Conservation (phyloP, 2,113 vertebrate species). For the Spilogale gracilis region DNA sequence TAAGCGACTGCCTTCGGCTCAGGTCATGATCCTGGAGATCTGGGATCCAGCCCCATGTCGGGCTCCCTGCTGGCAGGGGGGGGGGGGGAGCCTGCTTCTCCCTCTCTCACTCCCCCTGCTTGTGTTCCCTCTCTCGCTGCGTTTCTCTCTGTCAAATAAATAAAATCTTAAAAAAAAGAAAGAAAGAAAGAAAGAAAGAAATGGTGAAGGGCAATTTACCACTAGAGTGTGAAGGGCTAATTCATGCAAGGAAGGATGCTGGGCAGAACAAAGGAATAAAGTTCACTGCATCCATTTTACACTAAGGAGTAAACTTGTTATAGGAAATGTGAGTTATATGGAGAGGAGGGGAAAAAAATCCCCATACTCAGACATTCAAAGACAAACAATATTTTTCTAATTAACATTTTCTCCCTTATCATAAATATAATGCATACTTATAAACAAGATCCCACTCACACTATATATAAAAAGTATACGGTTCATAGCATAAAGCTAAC, state of each 20-base stretch:
- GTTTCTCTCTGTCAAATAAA: too few relatives aligned
- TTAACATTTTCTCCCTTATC: neutral
- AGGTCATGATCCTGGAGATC: too few relatives aligned
- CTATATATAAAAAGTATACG: neutral
- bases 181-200: too few relatives aligned
- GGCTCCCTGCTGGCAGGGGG: too few relatives aligned
- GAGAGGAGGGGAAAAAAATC: neutral
- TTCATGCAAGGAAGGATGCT: neutral
- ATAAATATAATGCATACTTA: neutral
- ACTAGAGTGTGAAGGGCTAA: neutral
- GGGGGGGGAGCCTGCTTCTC: too few relatives aligned
- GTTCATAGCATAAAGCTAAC: neutral
- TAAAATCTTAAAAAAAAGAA: too few relatives aligned
- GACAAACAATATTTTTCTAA: neutral
- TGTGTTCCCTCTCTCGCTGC: too few relatives aligned
- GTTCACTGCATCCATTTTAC: neutral
- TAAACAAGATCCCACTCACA: neutral
- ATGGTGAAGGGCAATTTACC: neutral
- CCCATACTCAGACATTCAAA: neutral
- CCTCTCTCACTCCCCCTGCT: too few relatives aligned
- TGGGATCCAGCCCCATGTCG: too few relatives aligned
- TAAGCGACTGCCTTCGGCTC: too few relatives aligned
- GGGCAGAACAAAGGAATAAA: too few relatives aligned
- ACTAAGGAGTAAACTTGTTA: neutral
- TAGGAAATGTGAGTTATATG: neutral